A percentile compares a stretch with the other conserved stretches of the same genome.
Conservation (phyloP, 1,140 invertebrate species). For the Aphis gossypii region DNA sequence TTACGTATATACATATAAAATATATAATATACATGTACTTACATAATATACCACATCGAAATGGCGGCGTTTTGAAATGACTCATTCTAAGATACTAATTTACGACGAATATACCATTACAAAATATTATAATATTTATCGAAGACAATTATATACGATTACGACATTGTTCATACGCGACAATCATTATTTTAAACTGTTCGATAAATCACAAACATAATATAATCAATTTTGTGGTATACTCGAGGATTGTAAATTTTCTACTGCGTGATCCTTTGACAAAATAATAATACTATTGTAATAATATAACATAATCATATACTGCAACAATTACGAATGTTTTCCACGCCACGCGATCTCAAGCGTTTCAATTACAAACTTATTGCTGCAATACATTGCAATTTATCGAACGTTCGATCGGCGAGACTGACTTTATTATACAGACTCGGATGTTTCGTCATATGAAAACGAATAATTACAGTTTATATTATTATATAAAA, state of each 20-base stretch:
- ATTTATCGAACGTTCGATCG: neutral
- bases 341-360: no score
- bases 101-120: neutral
- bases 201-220: neutral
- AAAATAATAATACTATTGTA: neutral
- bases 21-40: neutral
- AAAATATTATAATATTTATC: neutral
- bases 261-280: neutral
- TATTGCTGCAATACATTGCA: neutral
- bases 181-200: neutral
- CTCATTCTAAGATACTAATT: neutral
- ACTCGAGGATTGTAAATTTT: neutral
- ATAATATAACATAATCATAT: neutral
- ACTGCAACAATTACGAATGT: neutral
- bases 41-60: neutral
- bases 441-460: no score
- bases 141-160: conserved; percentile 12
- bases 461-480: neutral
- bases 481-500: neutral
- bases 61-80: neutral
- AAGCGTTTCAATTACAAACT: neutral
- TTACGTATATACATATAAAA: no score
- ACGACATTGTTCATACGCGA: neutral
- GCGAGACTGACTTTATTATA: neutral
- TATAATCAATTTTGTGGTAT: neutral